Conservation (phyloP, 53 echinoderm and acorn worm genomes). For the Echinarachnius parma region DNA sequence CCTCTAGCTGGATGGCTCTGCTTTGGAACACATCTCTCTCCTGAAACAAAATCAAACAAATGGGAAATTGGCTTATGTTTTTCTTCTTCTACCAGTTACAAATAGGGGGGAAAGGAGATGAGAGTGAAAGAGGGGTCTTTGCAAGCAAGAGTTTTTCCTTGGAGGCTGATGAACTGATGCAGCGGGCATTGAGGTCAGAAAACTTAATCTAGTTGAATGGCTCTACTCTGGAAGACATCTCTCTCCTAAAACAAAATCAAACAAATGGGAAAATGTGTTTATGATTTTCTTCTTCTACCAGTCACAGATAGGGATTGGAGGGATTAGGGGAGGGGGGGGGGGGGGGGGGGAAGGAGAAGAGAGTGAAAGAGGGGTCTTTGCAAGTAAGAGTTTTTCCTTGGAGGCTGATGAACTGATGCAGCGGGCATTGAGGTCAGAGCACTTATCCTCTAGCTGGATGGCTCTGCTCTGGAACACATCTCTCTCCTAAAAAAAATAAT, state of each 20-base stretch:
- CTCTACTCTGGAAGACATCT: conserved; percentile 79
- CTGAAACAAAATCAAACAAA: conserved; percentile 52
- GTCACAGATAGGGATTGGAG: too few relatives aligned
- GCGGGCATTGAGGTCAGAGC: conserved; percentile 82
- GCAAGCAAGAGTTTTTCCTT: conserved; percentile 88
- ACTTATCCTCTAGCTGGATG: conserved; percentile 73
- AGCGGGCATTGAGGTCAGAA: conserved; percentile 81
- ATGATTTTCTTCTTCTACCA: too few relatives aligned
- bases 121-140: conserved; percentile 84
- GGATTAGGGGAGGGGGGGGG: too few relatives aligned
- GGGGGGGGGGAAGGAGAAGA: too few relatives aligned
- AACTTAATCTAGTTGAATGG: conserved; percentile 73
- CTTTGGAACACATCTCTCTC: conserved; percentile 85
- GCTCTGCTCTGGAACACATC: conserved; percentile 82
- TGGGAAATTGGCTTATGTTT: too few relatives aligned
- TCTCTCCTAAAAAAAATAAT: too few relatives aligned
- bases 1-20: conserved; percentile 72
- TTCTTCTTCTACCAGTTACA: too few relatives aligned
- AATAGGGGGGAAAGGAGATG: too few relatives aligned
- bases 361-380: conserved; percentile 86
- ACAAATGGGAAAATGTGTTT: too few relatives aligned
- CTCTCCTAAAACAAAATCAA: conserved; percentile 70
- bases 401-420: conserved; percentile 78
- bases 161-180: conserved; percentile 74
- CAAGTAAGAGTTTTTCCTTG: conserved; percentile 83